Conservation (phyloP, 2,797 vertebrate genomes). For the Sus cebifrons region DNA sequence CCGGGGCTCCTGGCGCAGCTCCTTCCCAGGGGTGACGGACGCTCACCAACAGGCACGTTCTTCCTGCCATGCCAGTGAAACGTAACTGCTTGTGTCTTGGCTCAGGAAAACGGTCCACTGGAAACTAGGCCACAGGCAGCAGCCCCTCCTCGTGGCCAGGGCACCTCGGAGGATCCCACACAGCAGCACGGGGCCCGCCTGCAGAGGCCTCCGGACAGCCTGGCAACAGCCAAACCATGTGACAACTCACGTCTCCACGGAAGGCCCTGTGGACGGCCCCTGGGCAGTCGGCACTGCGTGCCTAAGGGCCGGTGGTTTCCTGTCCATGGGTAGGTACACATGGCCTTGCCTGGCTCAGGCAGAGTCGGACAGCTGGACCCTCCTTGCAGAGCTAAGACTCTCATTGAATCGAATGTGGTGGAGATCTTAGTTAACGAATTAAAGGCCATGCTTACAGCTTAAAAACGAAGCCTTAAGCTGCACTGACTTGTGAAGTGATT, state of each 20-base stretch:
- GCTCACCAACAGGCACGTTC: fast-evolving
- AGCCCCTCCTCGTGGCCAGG: constrained; percentile 35
- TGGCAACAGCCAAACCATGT: constrained; percentile 22
- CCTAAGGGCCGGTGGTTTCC: constrained; percentile 36
- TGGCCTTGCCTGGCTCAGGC: constrained; percentile 9
- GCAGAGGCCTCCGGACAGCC: constrained; percentile 12
- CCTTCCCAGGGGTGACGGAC: background rate
- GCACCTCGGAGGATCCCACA: constrained; percentile 64
- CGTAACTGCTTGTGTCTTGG: constrained; percentile 52
- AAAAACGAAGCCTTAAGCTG: constrained; percentile 80
- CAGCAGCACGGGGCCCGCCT: constrained; percentile 67
- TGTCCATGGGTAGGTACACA: constrained; percentile 63
- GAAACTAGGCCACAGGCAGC: constrained; percentile 91
- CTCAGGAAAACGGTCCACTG: constrained; percentile 96
- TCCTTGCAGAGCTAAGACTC: constrained; percentile 71
- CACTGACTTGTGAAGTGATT: constrained; percentile 48
- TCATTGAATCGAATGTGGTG: constrained; percentile 70
- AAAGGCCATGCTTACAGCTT: constrained; percentile 75
- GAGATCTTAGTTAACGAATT: constrained; percentile 78
- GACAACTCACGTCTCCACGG: background rate
- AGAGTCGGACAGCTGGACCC: constrained; percentile 51
- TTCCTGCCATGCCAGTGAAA: background rate
- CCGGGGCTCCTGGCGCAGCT: background rate
- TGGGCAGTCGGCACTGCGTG: background rate
- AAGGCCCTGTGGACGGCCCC: constrained; percentile 4